phyloP scores from a whole-genome alignment of 2,113 vertebrate species.

The Penelope pileata region DNA sequence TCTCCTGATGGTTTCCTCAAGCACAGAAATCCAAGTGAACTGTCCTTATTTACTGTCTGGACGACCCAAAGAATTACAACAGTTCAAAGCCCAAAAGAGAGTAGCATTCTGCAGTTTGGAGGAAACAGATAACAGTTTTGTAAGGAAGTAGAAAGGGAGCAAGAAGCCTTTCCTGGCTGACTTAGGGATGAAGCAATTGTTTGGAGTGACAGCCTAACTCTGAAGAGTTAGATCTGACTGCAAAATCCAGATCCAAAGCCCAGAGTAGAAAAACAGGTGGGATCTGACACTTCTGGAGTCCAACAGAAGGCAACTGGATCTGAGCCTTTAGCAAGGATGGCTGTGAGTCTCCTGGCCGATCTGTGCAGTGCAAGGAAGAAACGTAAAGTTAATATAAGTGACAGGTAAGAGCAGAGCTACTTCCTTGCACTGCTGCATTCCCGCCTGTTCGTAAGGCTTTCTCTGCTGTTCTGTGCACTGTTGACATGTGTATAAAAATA shows the following conservation, averaged over 20 bases:
- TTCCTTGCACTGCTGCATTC: not conserved
- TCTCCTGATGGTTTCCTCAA: not conserved
- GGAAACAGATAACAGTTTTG: not conserved
- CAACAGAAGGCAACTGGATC: not conserved
- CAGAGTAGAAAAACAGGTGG: not conserved
- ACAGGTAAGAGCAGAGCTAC: not conserved
- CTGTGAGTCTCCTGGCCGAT: not conserved
- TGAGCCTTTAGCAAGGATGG: not conserved
- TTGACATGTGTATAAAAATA: not conserved
- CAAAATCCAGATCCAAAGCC: not conserved
- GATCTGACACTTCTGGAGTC: not conserved
- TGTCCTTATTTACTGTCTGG: not conserved
- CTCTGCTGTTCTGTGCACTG: not conserved
- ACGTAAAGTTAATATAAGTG: not conserved
- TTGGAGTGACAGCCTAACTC: not conserved
- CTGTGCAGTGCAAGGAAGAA: accelerated
- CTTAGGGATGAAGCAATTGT: not conserved
- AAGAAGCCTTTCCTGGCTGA: not conserved
- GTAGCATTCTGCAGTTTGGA: not conserved
- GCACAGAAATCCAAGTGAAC: not conserved
- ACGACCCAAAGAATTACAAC: not conserved
- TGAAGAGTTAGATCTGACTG: not conserved
- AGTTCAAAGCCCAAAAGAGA: not conserved
- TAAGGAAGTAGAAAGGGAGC: not conserved
- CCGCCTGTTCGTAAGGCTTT: not conserved